Base-by-base conservation (phyloP, 2,888 invertebrate genomes). In the Unio pictorum region DNA sequence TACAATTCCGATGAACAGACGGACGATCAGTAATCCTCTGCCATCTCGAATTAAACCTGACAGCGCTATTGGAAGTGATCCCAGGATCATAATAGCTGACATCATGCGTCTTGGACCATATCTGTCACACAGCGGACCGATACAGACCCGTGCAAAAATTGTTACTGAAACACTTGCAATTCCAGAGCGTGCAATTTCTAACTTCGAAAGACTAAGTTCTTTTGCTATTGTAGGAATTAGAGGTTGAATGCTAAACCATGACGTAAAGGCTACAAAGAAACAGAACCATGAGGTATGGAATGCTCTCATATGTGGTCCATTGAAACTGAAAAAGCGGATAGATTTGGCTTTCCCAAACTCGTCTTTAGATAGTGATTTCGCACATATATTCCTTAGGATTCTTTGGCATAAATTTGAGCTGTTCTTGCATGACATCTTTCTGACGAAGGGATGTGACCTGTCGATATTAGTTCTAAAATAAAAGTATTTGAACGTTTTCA, bases 231-330 rank as follows among this genome's bases (percentile, higher is more conserved):
- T 75, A 28, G 74, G 74, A 20, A 75, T 64, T 15, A 75, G 56
- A 56, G 74, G 74, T 54, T 75, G 74, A 6, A 75, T 62, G 6
- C 74, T 70, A 45, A 75, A 75, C 74, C 74, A 74, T 15, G 74
- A 58, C 18, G 72, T 72, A 59, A 74, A 72, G 4, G 74, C 74
- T 11, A 72, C 60, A 28, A 74, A 74, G 58, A 71, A 71, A 55
- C 71, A 66, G 54, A 72, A 68, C 74, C 74, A 75, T 18, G 72
- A 72, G 1, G 74, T 28, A 58, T 75, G 74, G 67, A 75, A 75
- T 11, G 60, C 68, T 7, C 75, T 64, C 75, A 75, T 75, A 60
- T 70, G 68, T 15, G 75, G 75, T 18, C 72, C 56, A 15, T 61
- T n/a, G 7, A 75, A 67, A 55, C 75, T 75, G 54, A 66, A 75